Evolutionary conservation across 2,797 vertebrate genomes (phyloP).

Genomic region (Alca torda): DNA sequence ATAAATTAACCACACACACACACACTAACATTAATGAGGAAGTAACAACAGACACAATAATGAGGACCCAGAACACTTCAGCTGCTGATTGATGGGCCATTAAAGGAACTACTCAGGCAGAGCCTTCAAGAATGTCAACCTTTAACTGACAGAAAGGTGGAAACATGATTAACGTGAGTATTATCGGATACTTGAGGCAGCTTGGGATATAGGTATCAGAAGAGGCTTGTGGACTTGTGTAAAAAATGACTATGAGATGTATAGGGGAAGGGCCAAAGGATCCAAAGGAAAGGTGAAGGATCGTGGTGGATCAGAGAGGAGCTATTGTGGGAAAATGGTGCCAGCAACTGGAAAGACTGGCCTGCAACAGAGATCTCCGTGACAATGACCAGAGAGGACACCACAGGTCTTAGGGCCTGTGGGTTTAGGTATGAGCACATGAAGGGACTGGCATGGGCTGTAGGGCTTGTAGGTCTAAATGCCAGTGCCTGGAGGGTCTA

Average conservation of each 20-base stretch:
- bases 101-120: not conserved
- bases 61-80: not conserved
- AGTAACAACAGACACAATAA: not conserved
- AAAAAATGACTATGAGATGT: not conserved
- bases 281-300: not conserved
- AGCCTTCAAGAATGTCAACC: not conserved
- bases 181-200: not conserved
- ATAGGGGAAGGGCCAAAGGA: not conserved
- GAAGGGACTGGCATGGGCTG: not conserved
- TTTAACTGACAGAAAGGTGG: not conserved
- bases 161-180: not conserved
- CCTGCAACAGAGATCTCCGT: not conserved
- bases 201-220: not conserved
- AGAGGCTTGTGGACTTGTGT: not conserved
- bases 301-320: not conserved
- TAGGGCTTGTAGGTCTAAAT: not conserved
- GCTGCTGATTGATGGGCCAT: not conserved
- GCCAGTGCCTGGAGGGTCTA: not conserved
- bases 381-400: not conserved
- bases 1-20: not conserved
- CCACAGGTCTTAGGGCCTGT: not conserved
- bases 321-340: not conserved
- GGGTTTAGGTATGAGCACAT: not conserved
- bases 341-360: not conserved
- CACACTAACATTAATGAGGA: not conserved